These are phyloP conservation scores for Psittacula echo DNA, from an alignment of 2,797 vertebrate genomes.

Conservation along the genomic window DNA sequence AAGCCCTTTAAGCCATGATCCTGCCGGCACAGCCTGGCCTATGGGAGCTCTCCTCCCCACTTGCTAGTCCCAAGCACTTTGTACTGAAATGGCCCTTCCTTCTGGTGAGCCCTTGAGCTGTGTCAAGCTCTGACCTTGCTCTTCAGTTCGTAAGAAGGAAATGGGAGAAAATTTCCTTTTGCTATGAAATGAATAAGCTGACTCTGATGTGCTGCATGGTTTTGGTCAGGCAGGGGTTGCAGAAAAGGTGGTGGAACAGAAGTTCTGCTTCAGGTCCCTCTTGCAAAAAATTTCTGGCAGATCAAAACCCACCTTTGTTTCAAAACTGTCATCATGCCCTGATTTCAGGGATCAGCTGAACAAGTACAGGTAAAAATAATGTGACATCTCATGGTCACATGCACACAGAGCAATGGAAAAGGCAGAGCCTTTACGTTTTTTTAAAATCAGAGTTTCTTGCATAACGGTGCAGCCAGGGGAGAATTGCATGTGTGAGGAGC, in stretches of 20 bases:
- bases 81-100: background rate
- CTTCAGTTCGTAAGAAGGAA: background rate
- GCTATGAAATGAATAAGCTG: rapidly evolving
- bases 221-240: background rate
- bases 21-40: background rate
- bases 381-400: background rate
- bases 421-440: background rate
- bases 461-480: background rate
- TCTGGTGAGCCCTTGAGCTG: background rate
- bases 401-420: background rate
- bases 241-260: background rate
- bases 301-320: background rate
- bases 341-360: background rate
- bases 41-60: background rate
- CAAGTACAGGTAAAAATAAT: background rate
- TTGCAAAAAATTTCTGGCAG: background rate
- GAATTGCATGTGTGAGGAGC: background rate
- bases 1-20: background rate
- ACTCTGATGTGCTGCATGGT: background rate
- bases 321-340: background rate
- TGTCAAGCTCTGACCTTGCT: background rate
- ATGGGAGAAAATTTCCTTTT: background rate
- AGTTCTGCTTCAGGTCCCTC: background rate
- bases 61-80: background rate
- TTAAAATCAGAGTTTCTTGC: background rate